Evolutionary conservation across 2,888 invertebrate genomes (phyloP).

Genomic region (Amblyjoppa fuscipennis): DNA sequence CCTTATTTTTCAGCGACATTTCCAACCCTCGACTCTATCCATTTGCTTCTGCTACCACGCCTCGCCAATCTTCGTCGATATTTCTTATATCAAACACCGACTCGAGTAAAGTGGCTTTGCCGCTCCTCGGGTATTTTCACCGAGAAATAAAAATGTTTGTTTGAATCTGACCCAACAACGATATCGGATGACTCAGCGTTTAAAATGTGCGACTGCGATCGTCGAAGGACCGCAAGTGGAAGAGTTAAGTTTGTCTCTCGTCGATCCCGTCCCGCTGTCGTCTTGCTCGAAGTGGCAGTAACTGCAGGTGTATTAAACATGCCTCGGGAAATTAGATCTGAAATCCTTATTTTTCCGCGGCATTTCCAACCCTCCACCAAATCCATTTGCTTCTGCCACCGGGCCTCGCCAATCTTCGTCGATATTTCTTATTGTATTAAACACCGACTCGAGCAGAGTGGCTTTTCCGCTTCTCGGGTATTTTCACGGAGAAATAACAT

Average conservation of each 20-base stretch:
- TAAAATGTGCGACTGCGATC: constrained; percentile 14
- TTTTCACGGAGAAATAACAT: neutral
- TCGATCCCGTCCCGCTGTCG: too few species aligned
- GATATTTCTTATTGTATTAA: neutral
- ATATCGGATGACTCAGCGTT: neutral
- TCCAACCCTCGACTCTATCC: constrained; percentile 39
- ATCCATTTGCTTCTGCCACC: constrained; percentile 21
- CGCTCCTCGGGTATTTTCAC: neutral
- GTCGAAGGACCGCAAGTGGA: constrained; percentile 12
- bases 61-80: constrained; percentile 37
- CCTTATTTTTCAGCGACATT: constrained; percentile 77
- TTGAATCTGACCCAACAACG: neutral
- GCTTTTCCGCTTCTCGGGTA: neutral
- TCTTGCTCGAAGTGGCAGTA: too few species aligned
- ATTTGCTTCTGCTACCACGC: constrained; percentile 21
- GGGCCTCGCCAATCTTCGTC: constrained; percentile 41
- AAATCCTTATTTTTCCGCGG: constrained; percentile 80
- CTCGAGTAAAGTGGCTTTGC: neutral
- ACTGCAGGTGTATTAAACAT: constrained; percentile 77
- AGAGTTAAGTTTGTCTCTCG: too few species aligned
- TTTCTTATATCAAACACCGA: neutral
- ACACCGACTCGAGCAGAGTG: neutral
- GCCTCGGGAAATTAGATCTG: constrained; percentile 81
- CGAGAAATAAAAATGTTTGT: neutral
- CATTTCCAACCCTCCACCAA: constrained; percentile 28